Evolutionary conservation across 2,888 invertebrate genomes (phyloP), one percentile per base, ranked within the genome.

Genomic region (Drosophila hamatofila): DNA sequence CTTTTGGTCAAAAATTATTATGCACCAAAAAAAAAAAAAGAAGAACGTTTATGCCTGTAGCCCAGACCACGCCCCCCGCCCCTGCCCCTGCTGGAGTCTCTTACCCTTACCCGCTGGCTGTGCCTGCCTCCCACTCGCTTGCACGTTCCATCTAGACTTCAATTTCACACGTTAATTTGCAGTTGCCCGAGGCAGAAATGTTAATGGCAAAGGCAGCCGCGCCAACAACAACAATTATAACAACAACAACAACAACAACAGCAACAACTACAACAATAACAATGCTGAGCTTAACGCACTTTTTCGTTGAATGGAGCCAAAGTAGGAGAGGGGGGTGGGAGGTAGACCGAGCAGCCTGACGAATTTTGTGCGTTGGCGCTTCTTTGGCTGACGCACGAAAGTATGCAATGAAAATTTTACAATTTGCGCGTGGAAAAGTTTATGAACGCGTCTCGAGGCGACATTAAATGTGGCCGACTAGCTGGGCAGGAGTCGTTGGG

Each of bases 401-500:
- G 82, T 82, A 84, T 81, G 82, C 82, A 82, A 82, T 82, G 76
- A 79, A 84, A 82, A 82, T 84, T 82, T 81, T 82, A 84, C 82
- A 82, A 82, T 84, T 84, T 84, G 76, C 82, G 79, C 85, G 71
- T 79, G 84, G 70, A 76, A 84, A 82, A 84, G 52, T 82, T 82
- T 84, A 82, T 73, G 82, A 84, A 81, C 75, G 72, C 72, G 72
- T 79, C 84, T 81, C 54, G 56, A 67, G 78, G 84, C 84, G 55
- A 71, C 79, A 81, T 83, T 78, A 81, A 81, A 78, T 65, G 74
- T 64, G 72, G 35, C 72, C 33, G 42, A 27, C 48, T 49, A 27
- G 48, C n/a, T 27, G 48, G 11, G 9, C 27, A 23, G 11, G 5
- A 12, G 37, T 2, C 1, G 25, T 3, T 2, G 30, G 12, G 7